Conservation (phyloP, 2,888 invertebrate species). For the Eilema griseolum region DNA sequence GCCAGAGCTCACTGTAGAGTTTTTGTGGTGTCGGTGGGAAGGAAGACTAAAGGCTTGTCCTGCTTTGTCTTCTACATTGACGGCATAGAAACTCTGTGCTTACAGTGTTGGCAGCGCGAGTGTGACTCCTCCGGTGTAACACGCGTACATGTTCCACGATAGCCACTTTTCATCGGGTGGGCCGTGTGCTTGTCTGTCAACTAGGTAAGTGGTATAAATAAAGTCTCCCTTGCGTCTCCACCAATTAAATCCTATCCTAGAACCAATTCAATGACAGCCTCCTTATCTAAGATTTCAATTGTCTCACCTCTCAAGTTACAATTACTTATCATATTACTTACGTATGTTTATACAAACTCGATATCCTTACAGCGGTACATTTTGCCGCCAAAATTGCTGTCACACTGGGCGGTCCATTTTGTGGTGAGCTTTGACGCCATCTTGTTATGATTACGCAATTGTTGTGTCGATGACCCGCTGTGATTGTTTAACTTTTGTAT, state of each 20-base stretch:
- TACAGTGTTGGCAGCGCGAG: too few species aligned
- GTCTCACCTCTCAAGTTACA: conserved; percentile 24
- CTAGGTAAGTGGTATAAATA: too few species aligned
- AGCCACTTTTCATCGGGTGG: too few species aligned
- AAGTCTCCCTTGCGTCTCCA: not conserved
- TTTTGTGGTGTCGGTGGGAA: too few species aligned
- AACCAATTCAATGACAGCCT: conserved; percentile 5
- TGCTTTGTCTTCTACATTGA: too few species aligned
- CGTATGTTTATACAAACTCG: conserved; percentile 42
- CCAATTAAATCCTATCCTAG: not conserved
- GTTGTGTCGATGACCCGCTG: conserved; percentile 40
- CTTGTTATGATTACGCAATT: conserved; percentile 30
- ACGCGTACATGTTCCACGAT: too few species aligned
- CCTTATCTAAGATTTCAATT: conserved; percentile 36
- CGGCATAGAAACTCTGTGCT: too few species aligned
- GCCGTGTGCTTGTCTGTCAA: too few species aligned
- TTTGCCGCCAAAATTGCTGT: conserved; percentile 51
- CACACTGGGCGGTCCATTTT: conserved; percentile 50
- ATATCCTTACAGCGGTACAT: conserved; percentile 36
- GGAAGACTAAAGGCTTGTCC: too few species aligned
- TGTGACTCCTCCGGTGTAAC: too few species aligned
- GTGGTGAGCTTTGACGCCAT: conserved; percentile 43
- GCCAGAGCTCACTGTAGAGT: too few species aligned
- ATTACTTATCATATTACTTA: conserved; percentile 24
- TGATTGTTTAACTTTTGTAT: conserved; percentile 24